Evolutionary conservation across 2,113 vertebrate species (phyloP).

Genomic region (Pan troglodytes): NHGRI_mPanTro3-v2.1_pri NC_072398.2:59054001-59054500

Average conservation of each 20-base stretch:
- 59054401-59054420: neutral
- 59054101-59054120: neutral
- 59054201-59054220: neutral
- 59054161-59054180: neutral
- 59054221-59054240: rapidly evolving
- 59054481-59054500: neutral
- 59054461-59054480: neutral
- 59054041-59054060: neutral
- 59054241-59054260: neutral
- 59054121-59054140: neutral
- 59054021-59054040: neutral
- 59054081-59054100: neutral
- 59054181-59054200: neutral
- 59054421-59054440: neutral
- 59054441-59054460: neutral
- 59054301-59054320: neutral
- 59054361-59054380: neutral
- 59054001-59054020: neutral
- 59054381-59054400: neutral
- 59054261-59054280: neutral
- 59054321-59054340: neutral
- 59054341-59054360: neutral
- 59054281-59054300: neutral
- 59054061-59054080: neutral
- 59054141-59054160: neutral